A percentile compares a stretch with the other conserved stretches of the same genome.
Evolutionary conservation across 2,113 vertebrate species (phyloP).

Genomic region (Podocnemis expansa): DNA sequence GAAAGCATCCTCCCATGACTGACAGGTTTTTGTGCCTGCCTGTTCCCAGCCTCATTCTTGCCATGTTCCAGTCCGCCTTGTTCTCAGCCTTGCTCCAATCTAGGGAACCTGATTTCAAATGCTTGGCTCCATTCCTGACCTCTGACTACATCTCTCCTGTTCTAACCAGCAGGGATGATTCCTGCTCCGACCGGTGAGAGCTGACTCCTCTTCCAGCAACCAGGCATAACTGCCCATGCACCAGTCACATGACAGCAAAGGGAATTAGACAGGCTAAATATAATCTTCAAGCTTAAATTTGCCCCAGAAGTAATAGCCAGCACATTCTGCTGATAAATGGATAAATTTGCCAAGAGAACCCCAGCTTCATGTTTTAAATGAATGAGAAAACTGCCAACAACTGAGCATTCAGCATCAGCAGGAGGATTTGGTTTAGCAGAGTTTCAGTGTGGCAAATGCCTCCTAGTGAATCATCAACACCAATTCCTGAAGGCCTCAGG

Average conservation of each 20-base stretch:
- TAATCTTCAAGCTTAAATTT: background rate
- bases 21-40: background rate
- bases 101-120: background rate
- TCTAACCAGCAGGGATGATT: background rate
- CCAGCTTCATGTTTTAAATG: background rate
- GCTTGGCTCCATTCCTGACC: background rate
- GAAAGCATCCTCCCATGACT: background rate
- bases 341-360: background rate
- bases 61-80: background rate
- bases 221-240: background rate
- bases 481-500: rapidly evolving
- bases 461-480: background rate
- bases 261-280: background rate
- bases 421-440: background rate
- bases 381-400: background rate
- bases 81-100: background rate
- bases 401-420: background rate
- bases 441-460: background rate
- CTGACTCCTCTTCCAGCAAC: background rate
- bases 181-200: background rate
- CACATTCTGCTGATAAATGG: background rate
- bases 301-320: background rate
- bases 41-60: background rate
- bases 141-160: background rate
- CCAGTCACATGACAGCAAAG: background rate